Base-by-base conservation (phyloP, 1,140 invertebrate species). In the Aphelenchoides fujianensis region DNA sequence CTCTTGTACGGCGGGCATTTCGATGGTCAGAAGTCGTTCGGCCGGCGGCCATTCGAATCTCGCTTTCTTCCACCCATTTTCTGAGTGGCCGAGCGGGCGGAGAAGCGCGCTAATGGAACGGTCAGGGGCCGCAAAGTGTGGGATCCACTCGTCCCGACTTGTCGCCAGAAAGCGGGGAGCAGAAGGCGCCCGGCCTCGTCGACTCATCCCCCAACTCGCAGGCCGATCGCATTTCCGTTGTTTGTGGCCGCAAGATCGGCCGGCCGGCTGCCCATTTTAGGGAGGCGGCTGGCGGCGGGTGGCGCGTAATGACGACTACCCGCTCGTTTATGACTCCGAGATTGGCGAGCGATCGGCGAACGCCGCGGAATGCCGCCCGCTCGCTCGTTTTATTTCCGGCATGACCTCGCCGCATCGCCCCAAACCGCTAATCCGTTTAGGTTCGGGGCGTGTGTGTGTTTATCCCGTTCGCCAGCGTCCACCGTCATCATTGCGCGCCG, bases 321-420 rank as follows among this genome's bases (percentile, higher is more conserved):
- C 23, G 41, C 41, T 23, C 12, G 41, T 48, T 48, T 48, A 48
- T 23, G 41, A 48, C 12, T n/a, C n/a, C n/a, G n/a, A n/a, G n/a
- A n/a, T n/a, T n/a, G 41, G 12, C 41, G 23, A 48, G 23, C 41
- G 41, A 48, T 48, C 12, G 23, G 23, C 41, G 41, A 12, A 23
- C 41, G 41, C 23, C 41, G 41, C 41, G 41, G 41, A 48, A 48
- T 48, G 41, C 23, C 41, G n/a, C n/a, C n/a, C 23, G 12, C 41
- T 48, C 41, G 41, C 41, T n/a, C 41, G 41, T 48, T n/a, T n/a
- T 48, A 48, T 48, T 48, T 48, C 41, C 41, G 41, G 41, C 41
- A 48, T 48, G 41, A 48, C 41, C 41, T 48, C 41, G 41, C 23
- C 41, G 41, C 41, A 48, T n/a, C n/a, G n/a, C n/a, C n/a, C n/a